Evolutionary conservation across 2,113 vertebrate genomes (phyloP), one percentile per base, ranked within the genome.

Genomic region (Callionymus lyra): DNA sequence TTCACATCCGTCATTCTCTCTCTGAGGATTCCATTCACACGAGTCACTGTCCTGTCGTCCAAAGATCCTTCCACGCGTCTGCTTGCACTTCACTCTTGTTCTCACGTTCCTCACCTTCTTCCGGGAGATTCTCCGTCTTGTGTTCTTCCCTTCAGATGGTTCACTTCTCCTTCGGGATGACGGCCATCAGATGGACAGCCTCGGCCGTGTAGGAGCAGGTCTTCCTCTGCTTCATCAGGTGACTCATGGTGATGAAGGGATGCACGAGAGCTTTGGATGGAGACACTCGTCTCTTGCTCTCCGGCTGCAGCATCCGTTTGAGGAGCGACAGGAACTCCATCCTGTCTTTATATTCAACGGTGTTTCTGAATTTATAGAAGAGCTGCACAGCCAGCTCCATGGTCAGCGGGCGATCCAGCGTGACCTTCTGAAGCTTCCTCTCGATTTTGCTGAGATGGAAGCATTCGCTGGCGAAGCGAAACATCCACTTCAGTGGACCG

Each of bases 271-370:
- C 44, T 45, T 45, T 16, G 6, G 44, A 17, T 12, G 44, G 32
- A 34, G 31, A 45, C 16, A 45, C 34, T n/a, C 44, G 17, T 12
- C 18, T 31, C 17, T 10, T 8, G 16, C 44, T 33, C 12, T 45
- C 44, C 11, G 34, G 15, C 34, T 45, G 44, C 33, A 45, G 17
- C 33, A 45, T 45, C 15, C 10, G 12, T 45, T 34, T 45, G 15
- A 45, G 44, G 6, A 45, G 16, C 12, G 18, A 15, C 33, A 45
- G n/a, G 44, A 45, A 45, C 9, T 16, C 16, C 6, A 34, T 35
- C 33, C 16, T 45, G 12, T 16, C 33, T 17, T 35, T 33, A n/a
- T 18, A n/a, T 12, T 45, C 33, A 4, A 2, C 44, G 6, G 34
- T n/a, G 3, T 2, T 6, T 6, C 2, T 14, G 12, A 13, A 12